phyloP scores from a whole-genome alignment of 2,797 vertebrate species.

The Falco concolor region DNA sequence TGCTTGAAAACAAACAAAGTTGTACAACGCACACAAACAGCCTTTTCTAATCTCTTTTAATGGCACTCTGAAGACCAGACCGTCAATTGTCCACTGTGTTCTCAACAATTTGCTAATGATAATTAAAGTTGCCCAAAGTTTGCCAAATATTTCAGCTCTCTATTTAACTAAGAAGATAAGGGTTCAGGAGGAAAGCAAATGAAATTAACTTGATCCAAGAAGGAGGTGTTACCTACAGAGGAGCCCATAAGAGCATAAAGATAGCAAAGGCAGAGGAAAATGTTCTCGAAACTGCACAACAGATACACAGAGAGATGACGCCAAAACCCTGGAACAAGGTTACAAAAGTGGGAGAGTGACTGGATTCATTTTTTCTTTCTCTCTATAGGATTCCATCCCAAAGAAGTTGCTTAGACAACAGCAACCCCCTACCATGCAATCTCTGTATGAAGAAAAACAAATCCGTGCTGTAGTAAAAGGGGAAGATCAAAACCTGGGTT shows the following conservation, averaged over 20 bases:
- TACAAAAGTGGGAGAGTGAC: conserved; percentile 10
- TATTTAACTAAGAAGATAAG: conserved; percentile 33
- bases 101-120: conserved; percentile 60
- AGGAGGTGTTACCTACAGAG: neutral
- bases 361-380: neutral
- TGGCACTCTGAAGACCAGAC: conserved; percentile 42
- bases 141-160: conserved; percentile 40
- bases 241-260: neutral
- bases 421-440: neutral
- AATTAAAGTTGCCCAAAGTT: conserved; percentile 52
- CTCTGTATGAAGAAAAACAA: neutral
- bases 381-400: conserved; percentile 28
- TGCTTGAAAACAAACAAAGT: conserved; percentile 67
- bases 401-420: conserved; percentile 16
- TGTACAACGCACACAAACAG: conserved; percentile 42
- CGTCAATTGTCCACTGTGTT: conserved; percentile 44
- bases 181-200: neutral
- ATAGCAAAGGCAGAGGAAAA: neutral
- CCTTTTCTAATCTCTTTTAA: conserved; percentile 63
- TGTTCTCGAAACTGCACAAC: neutral
- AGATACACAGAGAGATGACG: neutral
- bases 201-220: neutral
- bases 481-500: neutral
- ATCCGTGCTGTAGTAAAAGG: neutral
- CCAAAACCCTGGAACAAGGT: conserved; percentile 4